A percentile compares a stretch with the other conserved stretches of the same genome.
Conservation (phyloP, 2,797 vertebrate genomes). For the Sebastes jordani region DNA sequence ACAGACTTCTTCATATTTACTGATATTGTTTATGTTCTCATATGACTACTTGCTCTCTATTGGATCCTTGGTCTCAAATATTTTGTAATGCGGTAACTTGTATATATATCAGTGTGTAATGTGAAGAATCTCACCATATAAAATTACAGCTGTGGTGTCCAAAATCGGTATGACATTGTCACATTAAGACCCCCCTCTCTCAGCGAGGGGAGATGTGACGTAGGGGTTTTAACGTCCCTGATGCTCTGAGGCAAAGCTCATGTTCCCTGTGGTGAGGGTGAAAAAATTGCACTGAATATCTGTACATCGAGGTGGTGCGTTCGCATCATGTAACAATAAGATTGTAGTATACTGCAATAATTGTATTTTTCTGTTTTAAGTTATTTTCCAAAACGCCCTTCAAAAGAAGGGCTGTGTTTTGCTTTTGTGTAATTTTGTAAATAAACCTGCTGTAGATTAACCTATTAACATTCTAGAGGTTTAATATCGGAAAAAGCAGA, state of each 20-base stretch:
- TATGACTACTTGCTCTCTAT: conserved; percentile 68
- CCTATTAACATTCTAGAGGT: conserved; percentile 87
- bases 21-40: conserved; percentile 52
- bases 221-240: conserved; percentile 23
- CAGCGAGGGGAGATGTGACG: conserved; percentile 21
- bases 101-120: conserved; percentile 78
- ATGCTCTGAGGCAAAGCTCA: conserved; percentile 55
- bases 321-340: conserved; percentile 93
- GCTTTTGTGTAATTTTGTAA: conserved; percentile 94
- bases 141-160: conserved; percentile 44
- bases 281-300: conserved; percentile 97
- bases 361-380: conserved; percentile 92
- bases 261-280: conserved; percentile 66
- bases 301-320: conserved; percentile 93
- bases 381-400: conserved; percentile 83
- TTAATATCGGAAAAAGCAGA: conserved; percentile 72
- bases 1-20: conserved; percentile 44
- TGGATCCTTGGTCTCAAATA: conserved; percentile 55
- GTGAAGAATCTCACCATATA: conserved; percentile 70
- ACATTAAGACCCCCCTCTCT: conserved; percentile 21
- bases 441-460: conserved; percentile 93
- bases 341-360: conserved; percentile 99
- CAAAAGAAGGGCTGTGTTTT: conserved; percentile 78
- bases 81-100: conserved; percentile 73
- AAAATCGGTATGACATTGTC: conserved; percentile 44